phyloP scores from a whole-genome alignment of 1,140 invertebrate genomes.

The Bombus waltoni region DNA sequence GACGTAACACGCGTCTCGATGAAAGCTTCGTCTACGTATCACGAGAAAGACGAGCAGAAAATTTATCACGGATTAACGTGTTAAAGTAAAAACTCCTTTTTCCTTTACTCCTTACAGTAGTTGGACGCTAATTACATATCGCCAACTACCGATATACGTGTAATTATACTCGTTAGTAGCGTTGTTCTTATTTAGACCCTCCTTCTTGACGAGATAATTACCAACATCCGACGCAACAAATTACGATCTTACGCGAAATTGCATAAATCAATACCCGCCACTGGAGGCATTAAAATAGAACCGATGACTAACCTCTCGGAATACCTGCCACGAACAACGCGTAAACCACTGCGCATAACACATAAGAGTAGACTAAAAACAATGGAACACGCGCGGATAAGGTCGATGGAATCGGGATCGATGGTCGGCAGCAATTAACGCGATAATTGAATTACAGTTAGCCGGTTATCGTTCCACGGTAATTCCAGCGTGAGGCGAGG shows the following conservation, averaged over 20 bases:
- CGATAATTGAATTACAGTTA: constrained; percentile 50
- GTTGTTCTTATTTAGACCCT: not conserved
- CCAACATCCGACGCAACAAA: not conserved
- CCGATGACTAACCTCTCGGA: too few relatives aligned
- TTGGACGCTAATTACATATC: not conserved
- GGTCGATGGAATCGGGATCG: not conserved
- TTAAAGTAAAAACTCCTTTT: not conserved
- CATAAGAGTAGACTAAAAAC: not conserved
- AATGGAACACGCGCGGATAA: not conserved
- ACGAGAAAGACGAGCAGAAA: not conserved
- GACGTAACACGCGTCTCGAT: not conserved
- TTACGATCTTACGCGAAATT: not conserved
- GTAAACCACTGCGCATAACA: not conserved
- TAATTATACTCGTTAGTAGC: not conserved
- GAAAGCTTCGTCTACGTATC: not conserved
- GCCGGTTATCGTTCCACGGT: constrained; percentile 32
- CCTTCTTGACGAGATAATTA: not conserved
- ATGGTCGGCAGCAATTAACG: constrained; percentile 32
- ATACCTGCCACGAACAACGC: too few relatives aligned
- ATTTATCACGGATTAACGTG: not conserved
- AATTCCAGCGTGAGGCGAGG: constrained; percentile 36
- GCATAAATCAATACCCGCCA: too few relatives aligned
- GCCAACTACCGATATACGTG: not conserved
- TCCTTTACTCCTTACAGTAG: too few relatives aligned
- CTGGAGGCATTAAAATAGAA: too few relatives aligned